A percentile compares a stretch with the other conserved stretches of the same genome.
Conservation (phyloP, 2,797 vertebrate genomes). For the Rhinophrynus dorsalis region DNA sequence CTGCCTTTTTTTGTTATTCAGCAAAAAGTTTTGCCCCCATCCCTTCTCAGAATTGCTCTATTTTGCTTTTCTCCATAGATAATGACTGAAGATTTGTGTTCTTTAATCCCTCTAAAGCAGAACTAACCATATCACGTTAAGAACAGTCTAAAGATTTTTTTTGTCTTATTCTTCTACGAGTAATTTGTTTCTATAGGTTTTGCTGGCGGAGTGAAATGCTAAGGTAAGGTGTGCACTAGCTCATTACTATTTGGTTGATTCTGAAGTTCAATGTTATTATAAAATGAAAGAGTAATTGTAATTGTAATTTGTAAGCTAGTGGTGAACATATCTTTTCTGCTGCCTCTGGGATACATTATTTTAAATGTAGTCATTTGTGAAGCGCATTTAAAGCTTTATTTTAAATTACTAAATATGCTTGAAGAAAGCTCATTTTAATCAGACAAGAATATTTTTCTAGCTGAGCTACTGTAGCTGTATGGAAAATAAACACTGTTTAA, state of each 20-base stretch:
- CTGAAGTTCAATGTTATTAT: conserved; percentile 49
- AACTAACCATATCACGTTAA: background rate
- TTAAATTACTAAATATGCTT: conserved; percentile 43
- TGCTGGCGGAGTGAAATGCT: background rate
- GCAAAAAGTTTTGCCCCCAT: too few species aligned
- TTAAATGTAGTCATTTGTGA: conserved; percentile 52
- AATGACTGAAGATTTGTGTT: too few species aligned
- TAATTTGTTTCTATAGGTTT: conserved; percentile 12
- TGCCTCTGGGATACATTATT: conserved; percentile 47
- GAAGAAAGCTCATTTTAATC: conserved; percentile 33
- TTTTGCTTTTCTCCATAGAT: too few species aligned
- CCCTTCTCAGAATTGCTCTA: too few species aligned
- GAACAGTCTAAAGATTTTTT: background rate
- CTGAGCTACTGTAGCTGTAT: background rate
- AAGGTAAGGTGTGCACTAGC: background rate
- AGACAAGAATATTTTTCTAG: conserved; percentile 7
- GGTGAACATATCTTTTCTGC: conserved; percentile 51
- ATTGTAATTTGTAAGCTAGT: conserved; percentile 28
- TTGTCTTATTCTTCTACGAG: background rate
- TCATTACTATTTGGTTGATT: conserved; percentile 11
- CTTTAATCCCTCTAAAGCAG: too few species aligned
- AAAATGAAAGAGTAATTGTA: conserved; percentile 57
- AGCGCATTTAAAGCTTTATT: conserved; percentile 53
- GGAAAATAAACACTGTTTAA: conserved; percentile 22
- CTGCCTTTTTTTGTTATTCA: too few species aligned